Conservation (phyloP, 2,797 vertebrate species). For the Hipposideros larvatus region DNA sequence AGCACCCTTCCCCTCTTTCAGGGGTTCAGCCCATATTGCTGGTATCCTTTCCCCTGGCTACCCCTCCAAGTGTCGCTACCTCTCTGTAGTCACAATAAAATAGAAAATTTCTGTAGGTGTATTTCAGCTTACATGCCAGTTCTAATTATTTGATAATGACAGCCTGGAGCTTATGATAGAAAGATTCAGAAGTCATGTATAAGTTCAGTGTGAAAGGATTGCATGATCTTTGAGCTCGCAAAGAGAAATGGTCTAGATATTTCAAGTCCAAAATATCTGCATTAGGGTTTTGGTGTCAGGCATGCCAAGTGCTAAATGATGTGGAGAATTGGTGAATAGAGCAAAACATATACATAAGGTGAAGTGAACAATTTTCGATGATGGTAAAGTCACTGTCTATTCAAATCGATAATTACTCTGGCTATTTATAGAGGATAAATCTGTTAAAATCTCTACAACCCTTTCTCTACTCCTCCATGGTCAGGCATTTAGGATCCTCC, state of each 20-base stretch:
- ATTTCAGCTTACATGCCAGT: not conserved
- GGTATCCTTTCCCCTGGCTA: not conserved
- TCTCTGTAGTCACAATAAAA: not conserved
- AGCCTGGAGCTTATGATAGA: not conserved
- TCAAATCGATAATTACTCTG: not conserved
- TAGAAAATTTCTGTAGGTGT: not conserved
- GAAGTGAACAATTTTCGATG: not conserved
- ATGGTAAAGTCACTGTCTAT: not conserved
- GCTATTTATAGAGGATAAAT: not conserved
- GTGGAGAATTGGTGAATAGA: not conserved
- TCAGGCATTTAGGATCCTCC: not conserved
- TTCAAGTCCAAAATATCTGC: not conserved
- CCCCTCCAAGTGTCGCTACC: not conserved
- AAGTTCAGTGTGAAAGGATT: not conserved
- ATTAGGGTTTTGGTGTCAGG: not conserved
- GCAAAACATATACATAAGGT: too few relatives aligned
- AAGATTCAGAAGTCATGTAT: not conserved
- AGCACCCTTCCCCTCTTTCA: not conserved
- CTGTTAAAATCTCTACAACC: not conserved
- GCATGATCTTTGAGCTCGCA: not conserved
- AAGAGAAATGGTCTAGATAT: not conserved
- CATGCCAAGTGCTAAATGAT: not conserved
- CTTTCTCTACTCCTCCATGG: not conserved
- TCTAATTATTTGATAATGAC: not conserved
- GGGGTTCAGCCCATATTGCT: not conserved